Evolutionary conservation across 2,888 invertebrate genomes (phyloP).

Genomic region (Pinctada fucata): DNA sequence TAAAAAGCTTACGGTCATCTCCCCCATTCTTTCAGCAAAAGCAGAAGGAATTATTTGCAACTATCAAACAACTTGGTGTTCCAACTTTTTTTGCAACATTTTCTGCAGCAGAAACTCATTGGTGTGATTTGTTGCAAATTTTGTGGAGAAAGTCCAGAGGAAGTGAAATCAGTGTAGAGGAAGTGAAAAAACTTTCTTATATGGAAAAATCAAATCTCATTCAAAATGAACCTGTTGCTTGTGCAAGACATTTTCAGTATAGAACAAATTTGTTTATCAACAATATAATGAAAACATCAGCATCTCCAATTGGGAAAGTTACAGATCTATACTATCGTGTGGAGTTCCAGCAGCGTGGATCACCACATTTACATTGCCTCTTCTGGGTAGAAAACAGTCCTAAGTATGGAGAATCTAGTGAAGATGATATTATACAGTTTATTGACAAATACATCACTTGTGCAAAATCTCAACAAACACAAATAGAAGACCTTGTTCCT

Average conservation of each 20-base stretch:
- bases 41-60: constrained; percentile 42
- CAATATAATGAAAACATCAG: constrained; percentile 23
- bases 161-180: background rate
- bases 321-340: constrained; percentile 18
- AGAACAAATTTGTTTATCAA: constrained; percentile 28
- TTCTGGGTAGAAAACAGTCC: background rate
- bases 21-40: constrained; percentile 40
- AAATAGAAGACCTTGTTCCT: constrained; percentile 40
- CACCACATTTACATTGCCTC: background rate
- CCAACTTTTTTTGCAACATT: constrained; percentile 42
- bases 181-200: constrained; percentile 28
- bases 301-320: constrained; percentile 11
- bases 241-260: constrained; percentile 38
- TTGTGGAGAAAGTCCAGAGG: constrained; percentile 4
- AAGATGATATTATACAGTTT: constrained; percentile 3
- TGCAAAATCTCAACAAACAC: constrained; percentile 16
- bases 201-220: constrained; percentile 38
- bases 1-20: constrained; percentile 35
- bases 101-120: constrained; percentile 43
- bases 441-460: constrained; percentile 27
- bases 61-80: constrained; percentile 39
- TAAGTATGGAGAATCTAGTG: background rate
- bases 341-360: constrained; percentile 19
- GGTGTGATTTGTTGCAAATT: constrained; percentile 24
- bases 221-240: constrained; percentile 34